Evolutionary conservation across 30 jellyfish, hydroid and myxozoan species (phyloP), one percentile per base, ranked within the genome.

Genomic region (Hydractinia symbiolongicarpus): DNA sequence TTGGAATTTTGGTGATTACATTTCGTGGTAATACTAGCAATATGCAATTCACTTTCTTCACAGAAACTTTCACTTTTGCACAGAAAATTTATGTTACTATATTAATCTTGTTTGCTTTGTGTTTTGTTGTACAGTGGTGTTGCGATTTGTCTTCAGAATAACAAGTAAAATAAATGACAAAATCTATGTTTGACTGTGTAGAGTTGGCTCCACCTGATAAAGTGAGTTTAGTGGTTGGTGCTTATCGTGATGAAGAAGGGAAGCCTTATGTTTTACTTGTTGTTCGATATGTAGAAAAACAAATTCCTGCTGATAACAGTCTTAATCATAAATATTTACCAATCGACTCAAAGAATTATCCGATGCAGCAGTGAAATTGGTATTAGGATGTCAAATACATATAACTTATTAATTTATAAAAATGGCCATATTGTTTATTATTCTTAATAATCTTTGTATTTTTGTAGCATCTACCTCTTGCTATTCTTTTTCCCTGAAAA

Each of bases 291-390:
- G 99, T 94, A n/a, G 99, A 94, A 62, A 68, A 21, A 21, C 96
- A 87, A 4, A 94, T 94, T 79, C 96, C 97, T 9, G 79, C 61
- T 66, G 96, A 94, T 83, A 85, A 88, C 60, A 81, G 96, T 15
- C 60, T 89, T 64, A 85, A 86, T 76, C 96, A 94, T 81, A 97
- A 94, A 40, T 94, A 94, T 69, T 76, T 94, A 79, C 99, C 99
- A 64, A 94, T 94, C 57, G 81, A 10, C 58, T 88, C 80, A 86
- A 79, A 30, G 89, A 76, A 14, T 79, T 88, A 10, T 73, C 89
- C 64, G 83, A 76, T 50, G 92, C 95, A 16, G 84, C 97, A 4
- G 72, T 84, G 4, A 94, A 76, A 66, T 88, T 94, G 15, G 96
- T 94, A 20, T 77, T 88, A 66, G 99, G 99, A 66, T n/a, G 81